These are phyloP conservation scores for Adelges cooleyi DNA, from an alignment of 1,140 invertebrate species.

Conservation along the genomic window DNA sequence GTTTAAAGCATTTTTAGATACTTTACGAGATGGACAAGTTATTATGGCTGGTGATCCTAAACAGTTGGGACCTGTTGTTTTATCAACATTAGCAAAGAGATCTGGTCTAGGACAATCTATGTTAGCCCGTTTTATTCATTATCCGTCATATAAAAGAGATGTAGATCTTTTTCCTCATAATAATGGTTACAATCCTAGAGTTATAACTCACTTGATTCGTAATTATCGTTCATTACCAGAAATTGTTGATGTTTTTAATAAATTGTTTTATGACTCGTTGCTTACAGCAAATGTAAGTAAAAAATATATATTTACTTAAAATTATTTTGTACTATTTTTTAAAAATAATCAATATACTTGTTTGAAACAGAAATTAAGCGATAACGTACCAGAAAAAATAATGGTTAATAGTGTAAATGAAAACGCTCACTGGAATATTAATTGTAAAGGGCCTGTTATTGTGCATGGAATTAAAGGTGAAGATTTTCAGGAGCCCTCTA, in stretches of 20 bases:
- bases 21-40: slow-evolving; percentile 46
- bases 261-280: slow-evolving; percentile 69
- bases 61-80: slow-evolving; percentile 76
- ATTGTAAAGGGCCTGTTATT: slow-evolving; percentile 41
- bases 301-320: too few species aligned
- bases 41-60: slow-evolving; percentile 82
- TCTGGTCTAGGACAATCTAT: slow-evolving; percentile 47
- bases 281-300: slow-evolving; percentile 45
- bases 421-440: neutral
- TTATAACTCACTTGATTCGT: slow-evolving; percentile 58
- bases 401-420: slow-evolving; percentile 5
- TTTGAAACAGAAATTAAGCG: neutral
- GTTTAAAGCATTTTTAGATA: slow-evolving; percentile 22
- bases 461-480: slow-evolving; percentile 72
- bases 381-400: neutral
- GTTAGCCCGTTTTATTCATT: slow-evolving; percentile 36
- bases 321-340: too few species aligned
- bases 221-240: slow-evolving; percentile 73
- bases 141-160: slow-evolving; percentile 35
- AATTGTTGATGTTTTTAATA: slow-evolving; percentile 61
- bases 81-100: slow-evolving; percentile 48
- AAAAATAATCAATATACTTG: too few species aligned
- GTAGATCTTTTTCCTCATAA: slow-evolving; percentile 38
- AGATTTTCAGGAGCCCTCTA: slow-evolving; percentile 58
- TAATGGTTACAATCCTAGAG: slow-evolving; percentile 51